Evolutionary conservation across 2,888 invertebrate genomes (phyloP), one percentile per base, ranked within the genome.

Genomic region (Chymomyza amoena): DNA sequence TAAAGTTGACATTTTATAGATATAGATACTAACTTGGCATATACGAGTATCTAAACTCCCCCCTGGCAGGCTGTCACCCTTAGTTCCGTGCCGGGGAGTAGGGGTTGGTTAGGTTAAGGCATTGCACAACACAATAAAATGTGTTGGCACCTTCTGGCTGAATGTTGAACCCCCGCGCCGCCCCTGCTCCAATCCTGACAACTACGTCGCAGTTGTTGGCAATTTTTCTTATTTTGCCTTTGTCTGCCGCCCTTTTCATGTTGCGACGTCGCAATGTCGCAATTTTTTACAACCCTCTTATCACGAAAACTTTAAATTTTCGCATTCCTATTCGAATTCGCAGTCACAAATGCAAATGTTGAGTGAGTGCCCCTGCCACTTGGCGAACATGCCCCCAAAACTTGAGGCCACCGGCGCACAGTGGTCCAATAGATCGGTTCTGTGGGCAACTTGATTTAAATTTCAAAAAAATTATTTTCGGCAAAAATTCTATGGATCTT

Each of bases 91-190:
- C 7, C 15, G 52, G 16, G 18, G 52, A 2, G 18, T 6, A 7
- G 32, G 25, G 25, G 0, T 6, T 6, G 32, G 32, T 28, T 28
- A 7, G 52, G 18, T n/a, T 54, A 10, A 57, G 25, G 57, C 20
- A 83, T 85, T 39, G 83, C 75, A 79, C 73, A 61, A 66, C 60
- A 77, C 85, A 87, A 83, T 83, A 87, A 83, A 83, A 83, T 83
- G 83, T 83, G 87, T 83, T 83, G 83, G 83, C 83, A 83, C 83
- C 87, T 83, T 83, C 87, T 83, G 83, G 87, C 83, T n/a, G n/a
- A 78, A 87, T 83, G 87, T 78, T 76, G 36, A 57, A 50, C 54
- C 65, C 64, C 60, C 56, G 63, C 59, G 62, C 50, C 56, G 57
- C 62, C 54, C 57, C 62, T 25, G 6, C 50, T 13, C 18, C 10